Evolutionary conservation across 1,140 invertebrate genomes (phyloP), one percentile per base, ranked within the genome.

Genomic region (Drosophila ananassae): DNA sequence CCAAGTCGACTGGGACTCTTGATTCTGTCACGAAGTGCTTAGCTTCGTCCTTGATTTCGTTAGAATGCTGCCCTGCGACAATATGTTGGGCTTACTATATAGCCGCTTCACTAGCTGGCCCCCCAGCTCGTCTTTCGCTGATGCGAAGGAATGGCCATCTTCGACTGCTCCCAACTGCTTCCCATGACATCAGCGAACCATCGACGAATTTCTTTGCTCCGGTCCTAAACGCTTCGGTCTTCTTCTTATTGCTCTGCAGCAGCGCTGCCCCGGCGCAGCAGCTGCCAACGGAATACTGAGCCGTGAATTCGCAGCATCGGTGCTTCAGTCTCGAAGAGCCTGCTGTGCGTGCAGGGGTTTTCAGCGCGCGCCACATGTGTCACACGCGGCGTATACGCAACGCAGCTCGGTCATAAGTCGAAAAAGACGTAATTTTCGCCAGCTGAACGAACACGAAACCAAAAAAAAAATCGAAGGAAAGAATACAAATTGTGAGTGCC

Each of bases 321-420:
- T 30, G 73, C 83, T 73, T 89, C 84, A 89, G 83, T 89, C 83
- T 83, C 73, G 76, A 89, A 83, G 73, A 73, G 67, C 79, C 83
- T 89, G 81, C 84, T 89, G 83, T 89, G 84, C 83, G 83, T 83
- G 76, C 83, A 89, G 83, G 87, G 83, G 83, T 79, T 79, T 80
- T 79, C 73, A 83, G 72, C 83, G 83, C 83, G 83, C 77, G 41
- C n/a, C n/a, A 44, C 41, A 37, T 37, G 34, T 37, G 67, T 68
- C 72, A 67, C 64, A 72, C 76, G 74, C 76, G 79, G 79, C 83
- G 83, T 89, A 77, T 89, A 89, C 79, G 79, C 61, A 89, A 77
- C 74, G 66, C 50, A 48, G 54, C 22, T n/a, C 39, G 39, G 25
- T n/a, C 22, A 39, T 61, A 41, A 21, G 22, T n/a, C 47, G 47